phyloP scores from a whole-genome alignment of 2,113 vertebrate species.

The Vimba vimba region DNA sequence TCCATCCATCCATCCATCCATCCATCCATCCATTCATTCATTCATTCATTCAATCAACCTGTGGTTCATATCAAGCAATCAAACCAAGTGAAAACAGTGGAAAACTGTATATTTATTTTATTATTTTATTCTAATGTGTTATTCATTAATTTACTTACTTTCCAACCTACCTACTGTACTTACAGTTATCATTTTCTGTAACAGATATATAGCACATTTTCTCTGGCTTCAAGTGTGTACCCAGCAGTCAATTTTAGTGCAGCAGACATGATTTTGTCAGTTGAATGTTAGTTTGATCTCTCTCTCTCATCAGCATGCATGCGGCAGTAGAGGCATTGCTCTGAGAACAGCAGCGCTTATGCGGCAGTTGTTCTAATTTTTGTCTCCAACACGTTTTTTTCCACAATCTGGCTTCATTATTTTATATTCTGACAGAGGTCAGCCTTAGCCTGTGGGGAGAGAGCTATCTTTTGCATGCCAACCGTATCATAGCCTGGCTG shows the following conservation, averaged over 20 bases:
- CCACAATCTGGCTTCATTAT: slow-evolving; percentile 44
- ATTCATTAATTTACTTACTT: no score
- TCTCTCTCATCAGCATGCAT: slow-evolving; percentile 30
- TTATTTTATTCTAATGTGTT: no score
- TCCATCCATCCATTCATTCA: background rate
- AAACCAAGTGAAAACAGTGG: no score
- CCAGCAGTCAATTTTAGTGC: background rate
- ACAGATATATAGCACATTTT: background rate
- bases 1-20: no score
- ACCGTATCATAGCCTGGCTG: slow-evolving; percentile 37
- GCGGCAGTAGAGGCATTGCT: background rate
- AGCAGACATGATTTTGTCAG: slow-evolving; percentile 6
- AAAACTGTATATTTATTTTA: no score
- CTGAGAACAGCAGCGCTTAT: slow-evolving; percentile 23
- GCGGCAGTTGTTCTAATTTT: slow-evolving; percentile 47
- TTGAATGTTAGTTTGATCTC: background rate
- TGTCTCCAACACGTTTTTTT: slow-evolving; percentile 13
- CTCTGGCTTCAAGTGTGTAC: background rate
- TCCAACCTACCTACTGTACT: no score
- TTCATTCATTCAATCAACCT: background rate
- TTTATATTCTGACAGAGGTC: slow-evolving; percentile 52
- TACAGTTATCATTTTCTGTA: no score
- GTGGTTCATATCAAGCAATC: background rate
- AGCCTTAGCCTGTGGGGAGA: slow-evolving; percentile 37
- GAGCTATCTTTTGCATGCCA: slow-evolving; percentile 46